Percentiles rank a stretch among this genome's conserved stretches.
Evolutionary conservation across 2,113 vertebrate genomes (phyloP).

Genomic region (Bufo gargarizans): DNA sequence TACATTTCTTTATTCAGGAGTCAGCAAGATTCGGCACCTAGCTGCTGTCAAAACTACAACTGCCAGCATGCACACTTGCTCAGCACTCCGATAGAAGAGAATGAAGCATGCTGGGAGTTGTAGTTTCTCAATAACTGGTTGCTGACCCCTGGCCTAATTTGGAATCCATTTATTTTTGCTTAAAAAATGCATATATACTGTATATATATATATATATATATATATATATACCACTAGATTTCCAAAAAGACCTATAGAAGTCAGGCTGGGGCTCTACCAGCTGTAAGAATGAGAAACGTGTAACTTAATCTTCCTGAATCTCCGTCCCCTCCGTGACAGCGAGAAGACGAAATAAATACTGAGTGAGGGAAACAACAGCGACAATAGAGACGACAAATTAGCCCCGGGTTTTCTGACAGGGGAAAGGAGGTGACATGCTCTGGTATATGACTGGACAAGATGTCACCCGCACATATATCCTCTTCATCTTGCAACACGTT

Average conservation of each 20-base stretch:
- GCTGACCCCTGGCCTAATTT: no score
- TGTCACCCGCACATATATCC: conserved; percentile 75
- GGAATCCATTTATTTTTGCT: no score
- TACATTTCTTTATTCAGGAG: no score
- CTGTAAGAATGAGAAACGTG: background rate
- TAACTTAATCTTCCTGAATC: conserved; percentile 13
- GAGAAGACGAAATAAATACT: conserved; percentile 66
- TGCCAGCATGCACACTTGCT: no score
- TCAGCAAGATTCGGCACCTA: no score
- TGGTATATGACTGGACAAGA: conserved; percentile 78
- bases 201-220: no score
- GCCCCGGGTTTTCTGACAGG: conserved; percentile 69
- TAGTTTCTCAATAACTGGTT: no score
- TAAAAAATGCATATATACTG: no score
- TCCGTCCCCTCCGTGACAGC: conserved; percentile 54
- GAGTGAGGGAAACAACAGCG: conserved; percentile 59
- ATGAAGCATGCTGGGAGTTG: no score
- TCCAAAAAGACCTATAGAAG: background rate
- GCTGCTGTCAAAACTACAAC: no score
- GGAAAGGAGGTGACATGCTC: conserved; percentile 68
- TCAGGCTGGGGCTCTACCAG: background rate
- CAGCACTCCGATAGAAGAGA: no score
- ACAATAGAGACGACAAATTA: conserved; percentile 63
- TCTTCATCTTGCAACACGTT: conserved; percentile 69
- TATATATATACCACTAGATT: background rate